phyloP scores from a whole-genome alignment of 2,888 invertebrate genomes.

The Graphium colonna region DNA sequence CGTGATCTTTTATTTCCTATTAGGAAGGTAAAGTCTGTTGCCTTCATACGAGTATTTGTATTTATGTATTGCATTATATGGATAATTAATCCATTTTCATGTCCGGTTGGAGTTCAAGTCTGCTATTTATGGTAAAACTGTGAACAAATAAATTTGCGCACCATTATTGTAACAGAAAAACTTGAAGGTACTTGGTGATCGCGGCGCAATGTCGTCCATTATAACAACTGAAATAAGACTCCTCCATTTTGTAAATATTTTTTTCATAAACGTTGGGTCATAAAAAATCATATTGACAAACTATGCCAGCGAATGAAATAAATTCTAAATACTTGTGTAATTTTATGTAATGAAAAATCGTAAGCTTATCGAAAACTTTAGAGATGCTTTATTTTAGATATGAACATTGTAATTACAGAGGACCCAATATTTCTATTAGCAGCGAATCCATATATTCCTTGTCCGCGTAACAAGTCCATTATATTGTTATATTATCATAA shows the following conservation, averaged over 20 bases:
- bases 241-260: conserved; percentile 20
- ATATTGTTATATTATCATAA: neutral
- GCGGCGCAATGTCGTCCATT: conserved; percentile 11
- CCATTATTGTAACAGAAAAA: too few relatives aligned
- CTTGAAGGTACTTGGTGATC: conserved; percentile 20
- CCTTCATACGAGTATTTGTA: too few relatives aligned
- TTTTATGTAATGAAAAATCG: neutral
- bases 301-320: too few relatives aligned
- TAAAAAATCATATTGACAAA: too few relatives aligned
- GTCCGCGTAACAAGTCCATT: neutral
- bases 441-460: neutral
- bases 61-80: too few relatives aligned
- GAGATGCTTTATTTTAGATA: neutral
- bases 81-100: too few relatives aligned
- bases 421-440: conserved; percentile 33
- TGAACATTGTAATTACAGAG: neutral
- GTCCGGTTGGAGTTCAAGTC: too few relatives aligned
- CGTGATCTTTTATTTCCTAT: too few relatives aligned
- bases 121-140: too few relatives aligned
- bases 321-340: neutral
- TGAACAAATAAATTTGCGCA: too few relatives aligned
- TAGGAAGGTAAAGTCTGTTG: too few relatives aligned
- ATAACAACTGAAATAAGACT: conserved; percentile 15
- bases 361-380: neutral
- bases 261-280: conserved; percentile 10